Conservation (phyloP, 2,797 vertebrate genomes). For the Manis pentadactyla region DNA sequence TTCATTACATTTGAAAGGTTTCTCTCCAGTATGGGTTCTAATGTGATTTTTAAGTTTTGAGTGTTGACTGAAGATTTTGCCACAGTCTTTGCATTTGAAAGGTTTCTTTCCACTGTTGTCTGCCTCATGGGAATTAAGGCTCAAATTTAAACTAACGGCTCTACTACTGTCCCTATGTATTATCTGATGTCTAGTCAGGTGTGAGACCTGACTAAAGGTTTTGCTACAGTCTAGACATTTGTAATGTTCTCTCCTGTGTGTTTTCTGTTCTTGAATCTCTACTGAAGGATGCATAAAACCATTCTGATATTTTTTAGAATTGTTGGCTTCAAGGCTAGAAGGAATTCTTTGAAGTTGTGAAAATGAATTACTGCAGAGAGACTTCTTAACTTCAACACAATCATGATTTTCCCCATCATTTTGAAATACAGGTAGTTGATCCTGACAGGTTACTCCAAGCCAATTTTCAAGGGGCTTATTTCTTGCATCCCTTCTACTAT, state of each 20-base stretch:
- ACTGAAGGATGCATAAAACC: not conserved
- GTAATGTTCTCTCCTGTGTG: not conserved
- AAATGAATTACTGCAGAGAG: not conserved
- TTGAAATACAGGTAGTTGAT: not conserved
- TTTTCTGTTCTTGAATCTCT: not conserved
- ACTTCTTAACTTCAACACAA: not conserved
- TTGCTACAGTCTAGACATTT: constrained; percentile 34
- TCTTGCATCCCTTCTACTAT: not conserved
- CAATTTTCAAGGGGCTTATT: not conserved
- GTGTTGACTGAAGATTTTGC: no score
- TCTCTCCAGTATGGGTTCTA: constrained; percentile 58
- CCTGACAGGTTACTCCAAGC: not conserved
- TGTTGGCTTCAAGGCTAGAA: not conserved
- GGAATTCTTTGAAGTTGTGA: not conserved
- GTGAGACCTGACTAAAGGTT: not conserved
- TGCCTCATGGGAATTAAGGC: no score
- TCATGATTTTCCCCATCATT: not conserved
- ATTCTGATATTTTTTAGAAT: not conserved
- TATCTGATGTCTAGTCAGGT: not conserved
- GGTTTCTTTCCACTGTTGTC: no score
- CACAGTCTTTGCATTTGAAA: no score
- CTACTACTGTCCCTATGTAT: not conserved
- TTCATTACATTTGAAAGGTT: constrained; percentile 63
- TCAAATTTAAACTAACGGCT: no score
- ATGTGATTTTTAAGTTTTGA: not conserved